Evolutionary conservation across 1,140 invertebrate genomes (phyloP).

Genomic region (Drosophila nikananu): DNA sequence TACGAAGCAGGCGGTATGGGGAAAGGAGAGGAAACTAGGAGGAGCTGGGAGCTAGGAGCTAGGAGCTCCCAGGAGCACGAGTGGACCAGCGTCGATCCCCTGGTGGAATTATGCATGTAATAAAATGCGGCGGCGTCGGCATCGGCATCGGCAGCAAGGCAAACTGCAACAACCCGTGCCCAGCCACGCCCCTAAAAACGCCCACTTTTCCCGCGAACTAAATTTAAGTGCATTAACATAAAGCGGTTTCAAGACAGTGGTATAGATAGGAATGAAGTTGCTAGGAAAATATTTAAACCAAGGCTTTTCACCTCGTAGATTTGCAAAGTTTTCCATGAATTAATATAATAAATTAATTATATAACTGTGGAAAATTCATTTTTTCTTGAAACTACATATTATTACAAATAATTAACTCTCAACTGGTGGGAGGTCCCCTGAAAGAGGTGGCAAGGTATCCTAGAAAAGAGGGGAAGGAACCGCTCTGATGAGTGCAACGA

Average conservation of each 20-base stretch:
- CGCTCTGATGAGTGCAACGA: slow-evolving; percentile 79
- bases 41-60: background rate
- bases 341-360: no score
- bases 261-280: background rate
- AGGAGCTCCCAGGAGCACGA: slow-evolving; percentile 9
- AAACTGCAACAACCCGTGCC: slow-evolving; percentile 58
- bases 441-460: background rate
- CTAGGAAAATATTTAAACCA: background rate
- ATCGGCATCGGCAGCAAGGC: slow-evolving; percentile 36
- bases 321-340: no score
- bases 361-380: no score
- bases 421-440: background rate
- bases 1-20: slow-evolving; percentile 15
- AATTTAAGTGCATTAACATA: slow-evolving; percentile 84
- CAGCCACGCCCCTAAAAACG: slow-evolving; percentile 50
- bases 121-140: slow-evolving; percentile 69
- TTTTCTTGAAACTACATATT: background rate
- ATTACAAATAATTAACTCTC: background rate
- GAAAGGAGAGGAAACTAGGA: background rate
- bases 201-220: slow-evolving; percentile 57
- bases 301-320: background rate
- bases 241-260: slow-evolving; percentile 52
- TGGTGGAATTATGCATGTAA: slow-evolving; percentile 79
- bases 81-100: slow-evolving; percentile 50
- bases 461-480: slow-evolving; percentile 1